A percentile compares a stretch with the other conserved stretches of the same genome.
Evolutionary conservation across 2,113 vertebrate genomes (phyloP).

Genomic region (Xyrauchen texanus): DNA sequence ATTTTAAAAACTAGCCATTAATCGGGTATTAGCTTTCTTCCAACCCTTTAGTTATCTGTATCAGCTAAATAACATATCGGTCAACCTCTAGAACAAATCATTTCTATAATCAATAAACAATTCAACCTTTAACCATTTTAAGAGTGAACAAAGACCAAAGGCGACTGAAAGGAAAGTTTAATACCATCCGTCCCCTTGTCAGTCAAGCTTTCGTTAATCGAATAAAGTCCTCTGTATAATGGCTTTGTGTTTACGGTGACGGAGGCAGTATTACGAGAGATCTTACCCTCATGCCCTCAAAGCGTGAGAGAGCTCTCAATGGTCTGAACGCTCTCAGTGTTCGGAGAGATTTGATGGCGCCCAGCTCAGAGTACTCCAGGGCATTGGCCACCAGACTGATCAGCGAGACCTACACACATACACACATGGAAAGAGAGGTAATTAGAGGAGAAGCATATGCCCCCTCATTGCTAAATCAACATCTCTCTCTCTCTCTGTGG

Average conservation of each 20-base stretch:
- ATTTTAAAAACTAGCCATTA: too few relatives aligned
- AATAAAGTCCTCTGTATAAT: background rate
- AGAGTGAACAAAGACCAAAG: background rate
- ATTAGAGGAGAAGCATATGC: constrained; percentile 32
- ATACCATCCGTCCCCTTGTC: background rate
- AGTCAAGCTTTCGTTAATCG: background rate
- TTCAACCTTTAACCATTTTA: too few relatives aligned
- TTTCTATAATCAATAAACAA: too few relatives aligned
- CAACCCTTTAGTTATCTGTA: too few relatives aligned
- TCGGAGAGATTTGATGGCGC: constrained; percentile 92
- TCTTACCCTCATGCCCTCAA: constrained; percentile 99
- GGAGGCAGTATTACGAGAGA: constrained; percentile 18
- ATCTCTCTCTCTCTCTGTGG: too few relatives aligned
- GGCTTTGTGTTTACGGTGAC: background rate
- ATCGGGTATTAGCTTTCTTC: too few relatives aligned
- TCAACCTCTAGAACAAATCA: too few relatives aligned
- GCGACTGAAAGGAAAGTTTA: background rate
- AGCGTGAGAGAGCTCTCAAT: constrained; percentile 92
- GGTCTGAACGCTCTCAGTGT: constrained; percentile 94
- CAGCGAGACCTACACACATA: constrained; percentile 84
- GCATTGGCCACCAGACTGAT: constrained; percentile 90
- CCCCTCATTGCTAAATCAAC: background rate
- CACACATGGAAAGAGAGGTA: background rate
- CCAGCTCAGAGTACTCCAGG: constrained; percentile 83
- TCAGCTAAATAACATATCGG: too few relatives aligned